Evolutionary conservation across 2,113 vertebrate genomes (phyloP).

Genomic region (Brachypodius melanocephalos): DNA sequence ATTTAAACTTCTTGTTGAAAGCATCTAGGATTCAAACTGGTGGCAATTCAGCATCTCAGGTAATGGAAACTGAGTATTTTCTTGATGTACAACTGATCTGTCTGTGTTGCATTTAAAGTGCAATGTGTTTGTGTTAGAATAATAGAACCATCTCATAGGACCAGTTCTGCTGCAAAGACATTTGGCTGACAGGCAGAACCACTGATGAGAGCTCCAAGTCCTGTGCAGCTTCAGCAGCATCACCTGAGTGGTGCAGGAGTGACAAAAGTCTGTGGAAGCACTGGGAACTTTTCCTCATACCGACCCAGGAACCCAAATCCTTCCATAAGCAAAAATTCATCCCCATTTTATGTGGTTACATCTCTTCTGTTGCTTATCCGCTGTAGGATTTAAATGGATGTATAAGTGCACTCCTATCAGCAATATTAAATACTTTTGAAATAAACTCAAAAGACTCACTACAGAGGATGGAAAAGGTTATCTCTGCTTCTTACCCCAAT

Average conservation of each 20-base stretch:
- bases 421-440: background rate
- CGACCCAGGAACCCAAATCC: rapidly evolving
- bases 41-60: background rate
- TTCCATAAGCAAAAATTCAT: background rate
- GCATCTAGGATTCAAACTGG: background rate
- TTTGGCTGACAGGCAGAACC: background rate
- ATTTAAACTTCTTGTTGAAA: background rate
- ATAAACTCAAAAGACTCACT: background rate
- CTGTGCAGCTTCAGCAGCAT: background rate
- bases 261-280: background rate
- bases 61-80: background rate
- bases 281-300: background rate
- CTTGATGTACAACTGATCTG: background rate
- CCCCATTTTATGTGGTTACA: rapidly evolving
- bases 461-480: background rate
- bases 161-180: background rate
- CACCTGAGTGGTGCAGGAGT: background rate
- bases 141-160: background rate
- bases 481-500: background rate
- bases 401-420: background rate
- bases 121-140: background rate
- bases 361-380: background rate
- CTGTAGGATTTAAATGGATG: background rate
- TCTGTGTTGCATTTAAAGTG: background rate
- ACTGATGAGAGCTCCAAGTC: background rate